A percentile compares a stretch with the other conserved stretches of the same genome.
Evolutionary conservation across 2,888 invertebrate genomes (phyloP).

Genomic region (Ophion ventricosus): DNA sequence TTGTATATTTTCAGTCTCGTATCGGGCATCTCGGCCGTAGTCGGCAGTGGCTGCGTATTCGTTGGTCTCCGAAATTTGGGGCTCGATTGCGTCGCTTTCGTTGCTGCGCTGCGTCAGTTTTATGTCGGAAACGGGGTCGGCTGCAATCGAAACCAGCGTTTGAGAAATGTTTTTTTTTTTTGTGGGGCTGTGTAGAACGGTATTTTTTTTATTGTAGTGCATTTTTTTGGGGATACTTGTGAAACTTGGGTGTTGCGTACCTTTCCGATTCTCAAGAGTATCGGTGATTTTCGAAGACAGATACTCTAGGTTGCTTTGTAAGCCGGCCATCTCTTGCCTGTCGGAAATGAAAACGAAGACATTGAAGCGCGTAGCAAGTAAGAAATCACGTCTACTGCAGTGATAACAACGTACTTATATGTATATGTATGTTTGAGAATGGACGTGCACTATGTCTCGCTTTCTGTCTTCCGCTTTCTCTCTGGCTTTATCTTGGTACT

Average conservation of each 20-base stretch:
- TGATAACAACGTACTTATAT: constrained; percentile 57
- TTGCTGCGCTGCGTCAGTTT: constrained; percentile 50
- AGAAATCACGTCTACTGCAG: not conserved
- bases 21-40: constrained; percentile 33
- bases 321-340: constrained; percentile 91
- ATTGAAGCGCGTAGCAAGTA: constrained; percentile 6
- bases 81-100: constrained; percentile 21
- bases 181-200: not conserved
- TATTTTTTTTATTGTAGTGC: not conserved
- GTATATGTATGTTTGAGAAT: constrained; percentile 34
- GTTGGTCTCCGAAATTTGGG: constrained; percentile 30
- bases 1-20: constrained; percentile 34
- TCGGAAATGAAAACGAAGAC: constrained; percentile 64
- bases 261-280: constrained; percentile 73
- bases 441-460: constrained; percentile 37
- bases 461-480: constrained; percentile 5
- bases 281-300: constrained; percentile 84
- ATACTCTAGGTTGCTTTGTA: constrained; percentile 91
- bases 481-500: constrained; percentile 68
- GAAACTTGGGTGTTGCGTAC: constrained; percentile 59
- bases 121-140: constrained; percentile 47
- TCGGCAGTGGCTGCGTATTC: constrained; percentile 43
- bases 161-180: not conserved
- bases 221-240: not conserved
- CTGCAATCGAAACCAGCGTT: constrained; percentile 33